Percentiles rank a stretch among this genome's conserved stretches.
Conservation (phyloP, 2,888 invertebrate genomes). For the Pilophorus perplexus region DNA sequence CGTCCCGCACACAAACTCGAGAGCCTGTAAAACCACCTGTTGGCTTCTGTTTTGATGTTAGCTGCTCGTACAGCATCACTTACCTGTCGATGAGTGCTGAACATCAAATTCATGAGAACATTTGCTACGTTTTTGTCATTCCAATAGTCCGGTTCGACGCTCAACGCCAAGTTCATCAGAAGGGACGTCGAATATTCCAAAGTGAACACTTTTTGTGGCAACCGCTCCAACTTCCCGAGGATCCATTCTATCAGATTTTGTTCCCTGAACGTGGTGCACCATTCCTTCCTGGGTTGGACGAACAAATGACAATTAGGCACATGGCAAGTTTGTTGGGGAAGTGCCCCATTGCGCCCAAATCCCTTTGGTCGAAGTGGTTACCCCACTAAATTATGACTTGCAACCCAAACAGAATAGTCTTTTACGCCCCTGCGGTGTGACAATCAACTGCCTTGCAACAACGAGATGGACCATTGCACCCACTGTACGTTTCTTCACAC, state of each 20-base stretch:
- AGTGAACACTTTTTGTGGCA: conserved; percentile 14
- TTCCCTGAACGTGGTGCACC: conserved; percentile 2
- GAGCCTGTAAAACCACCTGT: conserved; percentile 21
- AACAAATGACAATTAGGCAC: neutral
- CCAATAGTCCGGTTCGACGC: conserved; percentile 12
- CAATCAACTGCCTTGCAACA: no score
- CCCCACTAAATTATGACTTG: no score
- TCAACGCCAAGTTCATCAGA: conserved; percentile 24
- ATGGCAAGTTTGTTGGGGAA: no score
- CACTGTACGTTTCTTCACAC: no score
- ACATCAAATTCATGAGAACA: conserved; percentile 26
- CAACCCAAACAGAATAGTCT: no score
- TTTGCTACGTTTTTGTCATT: conserved; percentile 12
- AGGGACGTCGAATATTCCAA: conserved; percentile 33
- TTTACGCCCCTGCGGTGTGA: no score
- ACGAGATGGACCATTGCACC: no score
- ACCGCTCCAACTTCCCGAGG: conserved; percentile 25
- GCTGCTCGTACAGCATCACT: no score
- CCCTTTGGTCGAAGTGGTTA: no score
- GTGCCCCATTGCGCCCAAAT: no score
- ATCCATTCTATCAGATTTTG: conserved; percentile 25
- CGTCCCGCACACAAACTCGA: conserved; percentile 57
- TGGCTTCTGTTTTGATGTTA: no score
- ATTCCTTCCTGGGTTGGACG: neutral
- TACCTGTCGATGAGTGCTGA: conserved; percentile 30